phyloP scores from a whole-genome alignment of 2,113 vertebrate genomes.

The Centropus bengalensis region DNA sequence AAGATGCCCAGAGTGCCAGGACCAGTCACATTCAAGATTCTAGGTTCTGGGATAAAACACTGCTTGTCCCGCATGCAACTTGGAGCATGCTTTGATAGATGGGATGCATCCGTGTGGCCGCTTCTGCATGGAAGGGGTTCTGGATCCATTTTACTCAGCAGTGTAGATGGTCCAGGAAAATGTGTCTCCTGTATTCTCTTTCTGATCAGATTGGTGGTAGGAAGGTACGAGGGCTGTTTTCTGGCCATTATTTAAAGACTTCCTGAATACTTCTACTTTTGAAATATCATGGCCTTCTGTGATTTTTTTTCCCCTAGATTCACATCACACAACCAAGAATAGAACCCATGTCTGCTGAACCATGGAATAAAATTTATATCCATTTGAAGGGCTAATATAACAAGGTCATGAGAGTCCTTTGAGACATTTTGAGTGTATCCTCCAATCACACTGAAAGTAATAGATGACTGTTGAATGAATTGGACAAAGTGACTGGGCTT shows the following conservation, averaged over 20 bases:
- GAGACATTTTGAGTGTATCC: neutral
- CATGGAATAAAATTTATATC: slow-evolving; percentile 23
- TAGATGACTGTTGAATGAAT: neutral
- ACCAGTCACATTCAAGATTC: neutral
- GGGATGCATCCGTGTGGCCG: neutral
- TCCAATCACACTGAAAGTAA: slow-evolving; percentile 25
- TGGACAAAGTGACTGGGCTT: neutral
- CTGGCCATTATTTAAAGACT: neutral
- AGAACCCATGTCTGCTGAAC: slow-evolving; percentile 6
- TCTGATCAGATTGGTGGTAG: neutral
- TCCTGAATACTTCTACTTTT: neutral
- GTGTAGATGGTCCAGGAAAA: neutral
- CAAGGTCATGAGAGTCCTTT: slow-evolving; percentile 18
- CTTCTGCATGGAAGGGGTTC: neutral
- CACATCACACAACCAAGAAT: neutral
- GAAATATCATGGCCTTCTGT: neutral
- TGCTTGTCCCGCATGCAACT: neutral
- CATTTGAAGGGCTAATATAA: neutral
- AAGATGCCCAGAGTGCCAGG: neutral
- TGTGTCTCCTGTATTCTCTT: neutral
- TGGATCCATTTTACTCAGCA: neutral
- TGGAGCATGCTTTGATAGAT: accelerated
- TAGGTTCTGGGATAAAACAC: neutral
- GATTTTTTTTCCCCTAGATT: neutral
- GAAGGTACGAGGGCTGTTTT: neutral